These are phyloP conservation scores for Volucella inanis DNA, from an alignment of 2,888 invertebrate genomes.

Conservation along the genomic window DNA sequence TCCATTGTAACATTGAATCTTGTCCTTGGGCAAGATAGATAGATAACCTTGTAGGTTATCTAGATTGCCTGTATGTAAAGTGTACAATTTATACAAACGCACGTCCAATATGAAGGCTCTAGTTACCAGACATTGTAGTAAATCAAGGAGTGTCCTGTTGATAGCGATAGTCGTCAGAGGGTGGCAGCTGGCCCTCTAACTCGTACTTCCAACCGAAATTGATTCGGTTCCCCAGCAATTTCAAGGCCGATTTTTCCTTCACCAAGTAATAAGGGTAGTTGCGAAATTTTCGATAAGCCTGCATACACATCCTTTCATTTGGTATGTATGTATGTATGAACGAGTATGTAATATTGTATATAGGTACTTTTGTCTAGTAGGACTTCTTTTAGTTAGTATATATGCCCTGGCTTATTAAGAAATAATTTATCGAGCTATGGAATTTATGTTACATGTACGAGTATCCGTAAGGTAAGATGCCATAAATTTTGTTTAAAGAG, in stretches of 20 bases:
- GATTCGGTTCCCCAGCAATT: constrained; percentile 28
- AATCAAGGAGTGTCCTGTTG: constrained; percentile 36
- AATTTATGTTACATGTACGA: too few relatives aligned
- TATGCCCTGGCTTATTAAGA: constrained; percentile 27
- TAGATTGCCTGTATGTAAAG: constrained; percentile 20
- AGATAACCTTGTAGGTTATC: constrained; percentile 45
- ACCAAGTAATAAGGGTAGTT: constrained; percentile 2
- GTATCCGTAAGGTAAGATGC: neutral
- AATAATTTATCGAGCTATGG: constrained; percentile 6
- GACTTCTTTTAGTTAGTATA: neutral
- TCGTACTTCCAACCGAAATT: neutral
- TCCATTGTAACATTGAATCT: constrained; percentile 43
- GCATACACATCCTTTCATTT: too few relatives aligned
- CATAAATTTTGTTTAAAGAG: constrained; percentile 11
- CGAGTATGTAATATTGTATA: too few relatives aligned
- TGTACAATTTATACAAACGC: constrained; percentile 28
- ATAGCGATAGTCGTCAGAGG: constrained; percentile 1
- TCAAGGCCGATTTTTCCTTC: constrained; percentile 21
- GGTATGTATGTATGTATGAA: too few relatives aligned
- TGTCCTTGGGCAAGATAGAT: constrained; percentile 55
- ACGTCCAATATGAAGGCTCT: constrained; percentile 39
- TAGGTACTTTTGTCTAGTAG: too few relatives aligned
- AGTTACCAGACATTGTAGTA: constrained; percentile 19
- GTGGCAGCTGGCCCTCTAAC: constrained; percentile 2
- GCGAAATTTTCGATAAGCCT: constrained; percentile 6